These are phyloP conservation scores for Onthophagus sagittarius DNA, from an alignment of 2,888 invertebrate genomes.

Conservation along the genomic window DNA sequence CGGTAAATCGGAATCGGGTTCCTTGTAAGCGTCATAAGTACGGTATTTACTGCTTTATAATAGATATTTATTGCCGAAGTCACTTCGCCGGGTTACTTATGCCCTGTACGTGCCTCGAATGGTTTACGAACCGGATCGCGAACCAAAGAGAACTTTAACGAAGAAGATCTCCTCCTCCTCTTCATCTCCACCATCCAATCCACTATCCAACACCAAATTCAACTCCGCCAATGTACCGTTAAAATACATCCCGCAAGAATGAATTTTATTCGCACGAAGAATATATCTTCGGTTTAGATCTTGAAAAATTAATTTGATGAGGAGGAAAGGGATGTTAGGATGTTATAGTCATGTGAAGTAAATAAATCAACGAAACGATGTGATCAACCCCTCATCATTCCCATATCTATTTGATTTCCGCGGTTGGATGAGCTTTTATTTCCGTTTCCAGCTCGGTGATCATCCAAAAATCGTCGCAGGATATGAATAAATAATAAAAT, in stretches of 20 bases:
- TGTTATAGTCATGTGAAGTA: not conserved
- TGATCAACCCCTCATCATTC: not conserved
- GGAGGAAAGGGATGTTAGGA: too few species aligned
- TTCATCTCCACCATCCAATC: not conserved
- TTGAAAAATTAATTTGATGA: too few species aligned
- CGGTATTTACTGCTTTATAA: slow-evolving; percentile 46
- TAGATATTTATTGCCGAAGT: slow-evolving; percentile 44
- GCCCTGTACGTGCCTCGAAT: slow-evolving; percentile 30
- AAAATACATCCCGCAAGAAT: not conserved
- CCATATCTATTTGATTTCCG: not conserved
- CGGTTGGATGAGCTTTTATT: not conserved
- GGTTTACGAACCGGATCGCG: slow-evolving; percentile 24
- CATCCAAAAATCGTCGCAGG: not conserved
- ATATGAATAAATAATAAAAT: not conserved
- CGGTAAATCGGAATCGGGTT: slow-evolving; percentile 45
- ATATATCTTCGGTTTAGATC: too few species aligned
- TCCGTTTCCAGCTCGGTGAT: not conserved
- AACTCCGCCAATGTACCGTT: not conserved
- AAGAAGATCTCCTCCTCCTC: not conserved
- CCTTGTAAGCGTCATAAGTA: slow-evolving; percentile 45
- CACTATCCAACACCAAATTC: too few species aligned
- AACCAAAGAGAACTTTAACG: not conserved
- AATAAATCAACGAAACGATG: not conserved
- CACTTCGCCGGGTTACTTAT: slow-evolving; percentile 32
- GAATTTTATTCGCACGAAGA: not conserved